Evolutionary conservation across 2,113 vertebrate genomes (phyloP).

Genomic region (Eubucco bourcierii): DNA sequence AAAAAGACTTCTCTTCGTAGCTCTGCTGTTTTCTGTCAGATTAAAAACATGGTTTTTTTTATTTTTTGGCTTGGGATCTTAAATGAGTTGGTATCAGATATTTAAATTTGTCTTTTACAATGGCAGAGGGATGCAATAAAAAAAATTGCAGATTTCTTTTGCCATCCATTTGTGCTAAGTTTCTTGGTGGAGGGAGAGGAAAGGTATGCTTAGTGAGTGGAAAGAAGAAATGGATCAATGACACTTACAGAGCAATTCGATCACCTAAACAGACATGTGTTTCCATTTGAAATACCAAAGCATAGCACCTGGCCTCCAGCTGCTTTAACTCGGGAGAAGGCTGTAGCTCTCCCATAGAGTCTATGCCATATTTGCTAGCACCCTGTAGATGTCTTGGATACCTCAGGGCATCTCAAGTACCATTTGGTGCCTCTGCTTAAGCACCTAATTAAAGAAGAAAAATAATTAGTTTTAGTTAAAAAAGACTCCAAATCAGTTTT

Average conservation of each 20-base stretch:
- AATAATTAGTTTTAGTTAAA: not conserved
- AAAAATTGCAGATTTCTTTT: not conserved
- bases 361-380: not conserved
- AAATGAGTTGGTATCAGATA: not conserved
- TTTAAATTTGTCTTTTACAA: not conserved
- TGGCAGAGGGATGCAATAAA: not conserved
- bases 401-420: not conserved
- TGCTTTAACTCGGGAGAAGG: not conserved
- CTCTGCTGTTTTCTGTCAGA: not conserved
- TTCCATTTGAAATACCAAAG: not conserved
- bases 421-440: not conserved
- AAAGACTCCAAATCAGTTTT: not conserved
- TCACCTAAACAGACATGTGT: not conserved
- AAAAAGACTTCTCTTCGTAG: not conserved
- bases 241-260: rapidly evolving
- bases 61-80: not conserved
- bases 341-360: not conserved
- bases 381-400: not conserved
- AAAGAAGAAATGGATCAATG: not conserved
- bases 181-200: not conserved
- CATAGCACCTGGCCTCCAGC: conserved; percentile 7
- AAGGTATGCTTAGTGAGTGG: not conserved
- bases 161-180: not conserved
- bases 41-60: not conserved
- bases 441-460: not conserved